phyloP scores from a whole-genome alignment of 1,140 invertebrate genomes.

The Drosophila sp. region DNA sequence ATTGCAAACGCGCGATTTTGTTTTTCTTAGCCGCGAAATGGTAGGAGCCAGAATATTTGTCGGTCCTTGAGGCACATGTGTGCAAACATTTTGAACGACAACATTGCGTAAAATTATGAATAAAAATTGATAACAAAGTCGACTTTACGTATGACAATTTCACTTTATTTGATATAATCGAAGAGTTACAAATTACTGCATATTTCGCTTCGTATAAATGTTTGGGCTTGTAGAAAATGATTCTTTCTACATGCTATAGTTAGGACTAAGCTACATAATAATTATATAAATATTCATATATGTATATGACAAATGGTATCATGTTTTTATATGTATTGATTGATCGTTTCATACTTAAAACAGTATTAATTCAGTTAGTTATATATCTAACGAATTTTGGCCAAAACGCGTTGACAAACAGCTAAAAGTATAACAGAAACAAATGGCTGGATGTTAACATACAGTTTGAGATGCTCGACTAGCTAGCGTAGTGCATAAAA shows the following conservation, averaged over 20 bases:
- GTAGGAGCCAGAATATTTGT: background rate
- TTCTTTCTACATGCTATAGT: conserved; percentile 25
- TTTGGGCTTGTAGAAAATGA: conserved; percentile 32
- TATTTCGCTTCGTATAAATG: conserved; percentile 61
- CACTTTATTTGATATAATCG: conserved; percentile 58
- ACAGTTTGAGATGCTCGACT: conserved; percentile 50
- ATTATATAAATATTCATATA: conserved; percentile 60
- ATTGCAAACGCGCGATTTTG: conserved; percentile 22
- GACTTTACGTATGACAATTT: conserved; percentile 39
- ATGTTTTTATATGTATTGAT: conserved; percentile 38
- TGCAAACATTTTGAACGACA: conserved; percentile 11
- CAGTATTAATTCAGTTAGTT: conserved; percentile 61
- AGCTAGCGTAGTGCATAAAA: background rate
- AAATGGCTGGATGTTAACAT: conserved; percentile 50
- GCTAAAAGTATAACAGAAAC: conserved; percentile 67
- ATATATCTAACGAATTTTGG: conserved; percentile 61
- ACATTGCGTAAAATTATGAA: background rate
- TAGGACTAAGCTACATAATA: conserved; percentile 79
- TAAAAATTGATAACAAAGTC: conserved; percentile 11
- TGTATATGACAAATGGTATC: conserved; percentile 38
- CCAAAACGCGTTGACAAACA: conserved; percentile 44
- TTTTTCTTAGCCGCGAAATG: conserved; percentile 11
- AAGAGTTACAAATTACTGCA: conserved; percentile 52
- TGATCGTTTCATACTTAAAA: conserved; percentile 70
- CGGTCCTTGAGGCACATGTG: conserved; percentile 10